Evolutionary conservation across 2,888 invertebrate genomes (phyloP).

Genomic region (Conus canariensis): DNA sequence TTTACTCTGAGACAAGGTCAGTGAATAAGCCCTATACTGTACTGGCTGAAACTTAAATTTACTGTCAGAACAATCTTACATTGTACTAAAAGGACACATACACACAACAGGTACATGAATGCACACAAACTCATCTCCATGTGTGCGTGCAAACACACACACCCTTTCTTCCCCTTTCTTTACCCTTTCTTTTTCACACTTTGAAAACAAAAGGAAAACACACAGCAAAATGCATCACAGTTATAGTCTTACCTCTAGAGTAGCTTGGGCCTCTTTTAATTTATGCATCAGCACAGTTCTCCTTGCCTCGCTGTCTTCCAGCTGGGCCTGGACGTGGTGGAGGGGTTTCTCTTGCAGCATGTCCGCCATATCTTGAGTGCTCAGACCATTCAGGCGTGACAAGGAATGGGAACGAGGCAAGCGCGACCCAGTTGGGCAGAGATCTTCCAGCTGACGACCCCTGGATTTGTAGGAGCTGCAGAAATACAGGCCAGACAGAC

Average conservation of each 20-base stretch:
- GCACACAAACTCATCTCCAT: no score
- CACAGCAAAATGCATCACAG: no score
- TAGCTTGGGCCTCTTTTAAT: conserved; percentile 74
- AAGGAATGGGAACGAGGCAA: conserved; percentile 65
- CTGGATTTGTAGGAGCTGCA: conserved; percentile 62
- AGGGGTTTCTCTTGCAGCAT: conserved; percentile 55
- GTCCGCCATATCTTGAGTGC: conserved; percentile 50
- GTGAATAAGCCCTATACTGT: no score
- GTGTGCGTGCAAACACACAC: no score
- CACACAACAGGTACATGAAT: no score
- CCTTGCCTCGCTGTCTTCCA: conserved; percentile 75
- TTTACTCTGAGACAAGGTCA: no score
- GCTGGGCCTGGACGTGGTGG: conserved; percentile 54
- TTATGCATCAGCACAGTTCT: conserved; percentile 71
- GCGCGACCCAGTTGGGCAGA: conserved; percentile 50
- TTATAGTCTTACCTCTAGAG: conserved; percentile 63
- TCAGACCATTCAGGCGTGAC: conserved; percentile 60
- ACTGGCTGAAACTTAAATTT: no score
- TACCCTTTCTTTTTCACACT: neutral
- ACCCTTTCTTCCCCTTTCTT: no score
- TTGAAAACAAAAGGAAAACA: neutral
- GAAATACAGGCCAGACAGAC: neutral
- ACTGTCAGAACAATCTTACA: no score
- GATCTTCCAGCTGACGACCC: conserved; percentile 59
- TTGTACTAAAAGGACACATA: no score